phyloP scores from a whole-genome alignment of 2,888 invertebrate species.

The Alloscopus bannaensis region DNA sequence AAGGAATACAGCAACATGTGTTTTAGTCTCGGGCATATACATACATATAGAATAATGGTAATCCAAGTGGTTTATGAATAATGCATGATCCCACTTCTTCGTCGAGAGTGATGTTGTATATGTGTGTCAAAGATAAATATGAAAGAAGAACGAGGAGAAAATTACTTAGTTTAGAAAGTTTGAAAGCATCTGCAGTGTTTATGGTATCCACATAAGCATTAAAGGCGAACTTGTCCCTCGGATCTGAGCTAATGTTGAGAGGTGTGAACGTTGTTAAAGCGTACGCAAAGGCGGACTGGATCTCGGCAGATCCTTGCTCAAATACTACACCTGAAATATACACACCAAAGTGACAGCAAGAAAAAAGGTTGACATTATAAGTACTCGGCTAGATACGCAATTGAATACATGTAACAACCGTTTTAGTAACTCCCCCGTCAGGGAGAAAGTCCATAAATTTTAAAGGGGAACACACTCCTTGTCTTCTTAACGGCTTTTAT shows the following conservation, averaged over 20 bases:
- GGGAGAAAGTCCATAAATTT: constrained; percentile 4
- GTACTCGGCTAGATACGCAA: constrained; percentile 6
- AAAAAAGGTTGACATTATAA: neutral
- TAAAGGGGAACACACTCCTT: too few relatives aligned
- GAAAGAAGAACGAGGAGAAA: constrained; percentile 1
- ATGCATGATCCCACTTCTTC: neutral
- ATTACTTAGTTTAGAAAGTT: constrained; percentile 91
- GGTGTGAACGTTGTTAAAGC: constrained; percentile 64
- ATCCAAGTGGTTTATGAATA: constrained; percentile 11
- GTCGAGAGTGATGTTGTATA: neutral
- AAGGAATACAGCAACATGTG: constrained; percentile 20
- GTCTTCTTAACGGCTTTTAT: neutral
- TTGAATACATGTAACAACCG: constrained; percentile 6
- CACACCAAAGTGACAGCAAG: constrained; percentile 6
- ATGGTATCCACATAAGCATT: constrained; percentile 94
- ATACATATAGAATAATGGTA: constrained; percentile 20
- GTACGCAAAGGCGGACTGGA: constrained; percentile 81
- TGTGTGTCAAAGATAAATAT: constrained; percentile 10
- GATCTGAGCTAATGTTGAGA: constrained; percentile 55
- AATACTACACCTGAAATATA: constrained; percentile 91
- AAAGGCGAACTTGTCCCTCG: constrained; percentile 83
- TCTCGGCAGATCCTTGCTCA: constrained; percentile 93
- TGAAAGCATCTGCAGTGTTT: constrained; percentile 94
- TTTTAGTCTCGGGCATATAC: neutral
- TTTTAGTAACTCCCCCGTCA: neutral